These are phyloP conservation scores for Corythaeola cristata DNA, from an alignment of 2,113 vertebrate species.

Conservation along the genomic window DNA sequence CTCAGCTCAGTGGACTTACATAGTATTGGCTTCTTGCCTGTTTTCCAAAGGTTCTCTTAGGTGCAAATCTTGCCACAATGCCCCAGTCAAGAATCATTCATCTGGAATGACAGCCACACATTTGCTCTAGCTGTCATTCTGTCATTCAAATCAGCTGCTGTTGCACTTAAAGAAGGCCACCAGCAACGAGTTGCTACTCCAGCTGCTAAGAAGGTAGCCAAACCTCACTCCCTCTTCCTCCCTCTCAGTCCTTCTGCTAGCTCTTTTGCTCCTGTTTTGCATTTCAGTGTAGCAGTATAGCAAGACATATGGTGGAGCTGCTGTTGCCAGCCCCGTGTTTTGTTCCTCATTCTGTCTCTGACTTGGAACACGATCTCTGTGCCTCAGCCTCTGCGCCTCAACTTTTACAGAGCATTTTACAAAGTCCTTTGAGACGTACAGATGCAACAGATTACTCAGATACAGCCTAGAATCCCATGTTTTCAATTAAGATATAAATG, in stretches of 20 bases:
- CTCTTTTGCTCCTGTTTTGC: slow-evolving; percentile 9
- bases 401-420: slow-evolving; percentile 22
- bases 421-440: slow-evolving; percentile 15
- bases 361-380: background rate
- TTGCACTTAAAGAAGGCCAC: background rate
- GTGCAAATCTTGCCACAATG: slow-evolving; percentile 9
- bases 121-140: slow-evolving; percentile 26
- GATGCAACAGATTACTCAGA: slow-evolving; percentile 3
- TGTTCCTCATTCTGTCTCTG: background rate
- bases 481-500: slow-evolving; percentile 44
- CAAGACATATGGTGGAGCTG: background rate
- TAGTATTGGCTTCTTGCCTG: background rate
- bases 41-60: slow-evolving; percentile 11
- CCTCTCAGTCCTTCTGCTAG: background rate
- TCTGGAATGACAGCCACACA: background rate
- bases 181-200: background rate
- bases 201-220: background rate
- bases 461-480: background rate
- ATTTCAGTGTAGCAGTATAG: background rate
- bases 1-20: background rate
- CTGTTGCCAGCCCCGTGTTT: background rate
- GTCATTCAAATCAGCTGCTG: background rate
- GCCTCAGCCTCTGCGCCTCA: background rate
- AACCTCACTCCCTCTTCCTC: background rate
- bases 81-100: background rate